A percentile compares a stretch with the other conserved stretches of the same genome.
phyloP scores from a whole-genome alignment of 2,113 vertebrate species.

The Talpa occidentalis region DNA sequence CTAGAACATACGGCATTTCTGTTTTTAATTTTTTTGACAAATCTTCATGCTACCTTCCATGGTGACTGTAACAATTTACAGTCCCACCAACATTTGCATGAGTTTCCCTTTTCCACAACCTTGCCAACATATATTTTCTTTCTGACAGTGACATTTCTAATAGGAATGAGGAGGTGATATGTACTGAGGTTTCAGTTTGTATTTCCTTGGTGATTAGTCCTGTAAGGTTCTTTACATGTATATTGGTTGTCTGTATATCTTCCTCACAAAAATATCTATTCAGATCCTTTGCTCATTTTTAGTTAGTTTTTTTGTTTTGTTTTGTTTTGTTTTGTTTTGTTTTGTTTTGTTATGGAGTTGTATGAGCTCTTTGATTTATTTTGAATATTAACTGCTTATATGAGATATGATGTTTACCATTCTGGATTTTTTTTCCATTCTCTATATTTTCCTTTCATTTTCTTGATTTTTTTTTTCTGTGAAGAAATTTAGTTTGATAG shows the following conservation, averaged over 20 bases:
- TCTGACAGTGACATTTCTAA: neutral
- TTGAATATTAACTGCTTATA: neutral
- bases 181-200: neutral
- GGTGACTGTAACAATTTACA: neutral
- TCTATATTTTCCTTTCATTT: neutral
- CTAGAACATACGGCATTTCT: neutral
- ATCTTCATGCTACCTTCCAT: neutral
- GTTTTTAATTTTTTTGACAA: neutral
- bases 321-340: no score
- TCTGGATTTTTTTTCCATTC: neutral
- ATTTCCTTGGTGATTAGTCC: neutral
- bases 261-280: neutral
- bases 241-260: neutral
- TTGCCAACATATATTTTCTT: neutral
- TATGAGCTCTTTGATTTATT: neutral
- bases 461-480: neutral
- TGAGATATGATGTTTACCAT: neutral
- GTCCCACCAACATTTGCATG: neutral
- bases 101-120: neutral
- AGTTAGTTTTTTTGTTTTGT: no score
- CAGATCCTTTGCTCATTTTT: neutral
- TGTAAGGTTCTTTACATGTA: neutral
- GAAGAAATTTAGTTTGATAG: neutral
- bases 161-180: neutral
- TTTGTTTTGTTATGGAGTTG: neutral